Percentiles rank a stretch among this genome's conserved stretches.
phyloP scores from a whole-genome alignment of 2,113 vertebrate genomes.

The Ailuropoda melanoleuca region DNA sequence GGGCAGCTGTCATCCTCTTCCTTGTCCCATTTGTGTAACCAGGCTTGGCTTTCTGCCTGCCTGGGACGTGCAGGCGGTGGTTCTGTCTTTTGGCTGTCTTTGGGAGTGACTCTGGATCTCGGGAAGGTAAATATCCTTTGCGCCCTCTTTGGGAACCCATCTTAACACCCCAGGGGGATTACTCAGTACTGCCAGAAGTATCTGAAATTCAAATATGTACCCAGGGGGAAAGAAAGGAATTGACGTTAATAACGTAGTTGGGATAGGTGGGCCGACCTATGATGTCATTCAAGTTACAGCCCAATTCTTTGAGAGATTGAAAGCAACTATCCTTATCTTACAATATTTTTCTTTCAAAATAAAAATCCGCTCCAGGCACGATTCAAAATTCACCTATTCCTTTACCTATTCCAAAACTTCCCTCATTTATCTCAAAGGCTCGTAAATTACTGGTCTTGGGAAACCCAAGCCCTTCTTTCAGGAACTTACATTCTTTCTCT shows the following conservation, averaged over 20 bases:
- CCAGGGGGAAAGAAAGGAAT: neutral
- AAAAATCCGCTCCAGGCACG: neutral
- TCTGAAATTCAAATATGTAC: neutral
- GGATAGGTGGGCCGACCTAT: neutral
- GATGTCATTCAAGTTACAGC: neutral
- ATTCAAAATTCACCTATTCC: neutral
- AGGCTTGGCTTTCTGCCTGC: neutral
- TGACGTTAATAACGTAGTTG: neutral
- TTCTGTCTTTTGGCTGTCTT: neutral
- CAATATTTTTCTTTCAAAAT: neutral
- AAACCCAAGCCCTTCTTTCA: neutral
- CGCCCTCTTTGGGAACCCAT: neutral
- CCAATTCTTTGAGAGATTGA: neutral
- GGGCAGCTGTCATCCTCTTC: neutral
- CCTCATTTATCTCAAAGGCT: neutral
- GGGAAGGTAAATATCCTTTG: neutral
- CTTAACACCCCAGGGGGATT: neutral
- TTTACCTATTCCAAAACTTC: neutral
- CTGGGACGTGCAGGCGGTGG: neutral
- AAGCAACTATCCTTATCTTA: neutral
- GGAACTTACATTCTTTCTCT: neutral
- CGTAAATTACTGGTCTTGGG: neutral
- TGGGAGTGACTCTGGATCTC: neutral
- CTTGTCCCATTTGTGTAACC: neutral
- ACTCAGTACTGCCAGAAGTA: neutral